Evolutionary conservation across 1,140 invertebrate genomes (phyloP).

Genomic region (Drosophila teissieri): DNA sequence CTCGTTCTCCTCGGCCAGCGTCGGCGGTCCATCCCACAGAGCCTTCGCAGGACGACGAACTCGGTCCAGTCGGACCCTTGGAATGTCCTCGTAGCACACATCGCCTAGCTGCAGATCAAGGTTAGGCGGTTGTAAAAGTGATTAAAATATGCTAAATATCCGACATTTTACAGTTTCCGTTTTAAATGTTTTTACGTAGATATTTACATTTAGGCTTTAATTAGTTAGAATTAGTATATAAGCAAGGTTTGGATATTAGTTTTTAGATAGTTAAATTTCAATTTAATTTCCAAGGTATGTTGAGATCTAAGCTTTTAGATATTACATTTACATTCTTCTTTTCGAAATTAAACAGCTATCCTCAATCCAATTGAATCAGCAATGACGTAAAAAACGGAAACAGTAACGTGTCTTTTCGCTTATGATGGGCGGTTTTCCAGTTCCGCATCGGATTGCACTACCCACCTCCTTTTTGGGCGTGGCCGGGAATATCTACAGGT

Average conservation of each 20-base stretch:
- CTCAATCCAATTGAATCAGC: background rate
- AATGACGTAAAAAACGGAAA: constrained; percentile 2
- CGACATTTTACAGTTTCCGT: background rate
- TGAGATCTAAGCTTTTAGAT: too few relatives aligned
- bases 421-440: background rate
- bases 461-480: constrained; percentile 84
- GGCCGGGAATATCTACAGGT: constrained; percentile 81
- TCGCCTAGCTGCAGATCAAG: constrained; percentile 67
- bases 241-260: too few relatives aligned
- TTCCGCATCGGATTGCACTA: constrained; percentile 23
- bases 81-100: constrained; percentile 80
- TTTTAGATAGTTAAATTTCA: too few relatives aligned
- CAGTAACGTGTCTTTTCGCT: background rate
- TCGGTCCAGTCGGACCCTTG: constrained; percentile 80
- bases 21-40: constrained; percentile 82
- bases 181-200: too few relatives aligned
- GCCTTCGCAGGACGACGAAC: constrained; percentile 74
- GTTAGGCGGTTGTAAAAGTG: too few relatives aligned
- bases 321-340: too few relatives aligned
- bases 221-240: too few relatives aligned
- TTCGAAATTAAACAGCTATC: too few relatives aligned
- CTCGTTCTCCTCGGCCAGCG: constrained; percentile 82
- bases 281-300: too few relatives aligned
- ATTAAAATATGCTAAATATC: background rate
- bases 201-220: too few relatives aligned